Percentiles rank a stretch among this genome's conserved stretches.
phyloP scores from a whole-genome alignment of 2,797 vertebrate genomes.

The Paedocypris micromegethes region DNA sequence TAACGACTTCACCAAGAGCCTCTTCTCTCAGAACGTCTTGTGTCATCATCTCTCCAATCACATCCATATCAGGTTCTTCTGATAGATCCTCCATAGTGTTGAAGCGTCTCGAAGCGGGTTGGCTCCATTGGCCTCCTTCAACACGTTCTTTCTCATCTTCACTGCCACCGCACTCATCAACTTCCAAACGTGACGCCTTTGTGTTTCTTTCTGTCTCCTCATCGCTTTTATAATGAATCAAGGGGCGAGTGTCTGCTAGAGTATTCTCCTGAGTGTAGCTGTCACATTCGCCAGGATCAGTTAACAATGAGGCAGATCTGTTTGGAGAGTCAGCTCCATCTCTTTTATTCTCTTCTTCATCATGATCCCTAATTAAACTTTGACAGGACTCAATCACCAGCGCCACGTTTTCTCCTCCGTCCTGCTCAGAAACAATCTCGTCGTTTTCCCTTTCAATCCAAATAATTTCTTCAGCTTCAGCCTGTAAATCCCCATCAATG shows the following conservation, averaged over 20 bases:
- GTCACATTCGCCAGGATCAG: constrained; percentile 62
- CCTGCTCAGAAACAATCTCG: constrained; percentile 3
- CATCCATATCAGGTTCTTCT: constrained; percentile 63
- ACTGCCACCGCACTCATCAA: constrained; percentile 62
- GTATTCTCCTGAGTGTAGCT: constrained; percentile 75
- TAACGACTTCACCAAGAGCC: not conserved
- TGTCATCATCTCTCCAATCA: constrained; percentile 51
- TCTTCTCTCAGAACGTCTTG: constrained; percentile 33
- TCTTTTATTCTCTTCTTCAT: constrained; percentile 18
- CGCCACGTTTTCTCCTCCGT: not conserved
- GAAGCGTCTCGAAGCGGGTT: constrained; percentile 57
- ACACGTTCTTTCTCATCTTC: constrained; percentile 61
- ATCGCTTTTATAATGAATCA: constrained; percentile 71
- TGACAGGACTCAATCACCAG: too few species aligned
- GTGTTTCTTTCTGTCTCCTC: constrained; percentile 64
- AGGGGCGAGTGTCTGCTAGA: constrained; percentile 68
- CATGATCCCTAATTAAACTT: constrained; percentile 23
- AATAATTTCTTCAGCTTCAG: constrained; percentile 9
- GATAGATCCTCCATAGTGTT: constrained; percentile 73
- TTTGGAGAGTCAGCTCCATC: constrained; percentile 65
- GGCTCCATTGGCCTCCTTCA: constrained; percentile 49
- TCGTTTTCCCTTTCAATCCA: constrained; percentile 12
- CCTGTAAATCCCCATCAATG: constrained; percentile 47
- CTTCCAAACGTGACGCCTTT: constrained; percentile 57
- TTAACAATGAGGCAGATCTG: constrained; percentile 65